Base-by-base conservation (phyloP, 2,888 invertebrate genomes). In the Synanthedon myopaeformis region DNA sequence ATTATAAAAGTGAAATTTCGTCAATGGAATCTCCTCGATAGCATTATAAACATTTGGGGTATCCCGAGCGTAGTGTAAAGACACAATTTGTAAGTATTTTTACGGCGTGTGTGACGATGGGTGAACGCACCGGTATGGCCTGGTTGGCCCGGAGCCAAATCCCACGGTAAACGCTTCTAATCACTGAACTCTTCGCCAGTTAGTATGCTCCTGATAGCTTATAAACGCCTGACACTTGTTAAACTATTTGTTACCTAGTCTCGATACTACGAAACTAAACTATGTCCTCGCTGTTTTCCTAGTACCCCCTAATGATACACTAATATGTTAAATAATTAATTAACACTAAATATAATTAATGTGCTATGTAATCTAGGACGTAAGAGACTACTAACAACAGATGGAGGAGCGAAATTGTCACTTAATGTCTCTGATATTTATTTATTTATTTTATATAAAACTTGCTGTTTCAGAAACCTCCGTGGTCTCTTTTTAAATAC, bases 101-200 rank as follows among this genome's bases (percentile, higher is more conserved):
- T 70, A 70, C 71, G 65, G 62, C 57, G 63, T 62, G 67, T 65
- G 66, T 62, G 66, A 68, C 62, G 73, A 60, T 68, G 74, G 84
- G 83, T 87, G 82, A 86, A 87, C 79, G 87, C 75, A 80, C 85
- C 73, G 70, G 61, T 65, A 67, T 84, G 86, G 73, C 86, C 84
- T 73, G 84, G 69, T 85, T 86, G 86, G 86, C 82, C 57, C 72
- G 61, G 54, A 63, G 84, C 87, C 87, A 87, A 73, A 76, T 81
- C 83, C 79, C 83, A 83, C 84, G 82, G 77, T 77, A 73, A 75
- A 79, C 79, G 79, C 74, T 74, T 74, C 84, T 84, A 82, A 84
- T 85, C 85, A 79, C 76, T 72, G 66, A 66, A 72, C 75, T 71
- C 75, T 72, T 72, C 69, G 69, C 74, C 72, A 71, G 76, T 77